phyloP scores from a whole-genome alignment of 2,113 vertebrate species.

The Carassius auratus region DNA sequence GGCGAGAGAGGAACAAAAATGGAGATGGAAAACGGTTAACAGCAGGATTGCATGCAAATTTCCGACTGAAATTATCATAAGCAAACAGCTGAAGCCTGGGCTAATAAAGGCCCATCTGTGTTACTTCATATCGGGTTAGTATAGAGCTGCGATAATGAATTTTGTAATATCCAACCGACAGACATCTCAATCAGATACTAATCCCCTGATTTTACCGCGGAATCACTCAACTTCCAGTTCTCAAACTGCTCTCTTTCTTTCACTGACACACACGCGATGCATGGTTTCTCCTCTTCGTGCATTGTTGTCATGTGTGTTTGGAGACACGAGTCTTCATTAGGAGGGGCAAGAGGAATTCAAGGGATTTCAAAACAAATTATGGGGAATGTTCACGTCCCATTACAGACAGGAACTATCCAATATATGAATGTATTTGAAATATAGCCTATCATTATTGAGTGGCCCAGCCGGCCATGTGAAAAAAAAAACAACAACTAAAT shows the following conservation, averaged over 20 bases:
- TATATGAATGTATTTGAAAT: slow-evolving; percentile 29
- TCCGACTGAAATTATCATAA: slow-evolving; percentile 96
- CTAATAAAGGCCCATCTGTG: slow-evolving; percentile 99
- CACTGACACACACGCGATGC: slow-evolving; percentile 15
- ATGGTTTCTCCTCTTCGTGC: slow-evolving; percentile 23
- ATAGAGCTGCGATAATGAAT: slow-evolving; percentile 98
- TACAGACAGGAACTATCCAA: slow-evolving; percentile 35
- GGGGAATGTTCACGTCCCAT: slow-evolving; percentile 38
- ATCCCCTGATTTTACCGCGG: slow-evolving; percentile 93
- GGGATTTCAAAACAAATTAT: slow-evolving; percentile 53
- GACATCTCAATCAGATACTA: slow-evolving; percentile 99
- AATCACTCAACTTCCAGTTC: slow-evolving; percentile 81
- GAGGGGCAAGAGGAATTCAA: slow-evolving; percentile 17
- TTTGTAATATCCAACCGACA: slow-evolving; percentile 99
- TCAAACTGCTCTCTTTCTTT: slow-evolving; percentile 68
- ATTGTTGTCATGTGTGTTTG: slow-evolving; percentile 32
- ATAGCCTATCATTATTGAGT: not conserved
- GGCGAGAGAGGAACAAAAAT: slow-evolving; percentile 42
- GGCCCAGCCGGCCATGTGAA: not conserved
- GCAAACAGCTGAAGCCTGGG: slow-evolving; percentile 97
- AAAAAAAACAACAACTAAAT: not conserved
- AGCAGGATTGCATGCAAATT: slow-evolving; percentile 98
- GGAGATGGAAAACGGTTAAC: slow-evolving; percentile 82
- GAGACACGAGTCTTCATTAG: slow-evolving; percentile 48
- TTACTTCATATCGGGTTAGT: slow-evolving; percentile 99